phyloP scores from a whole-genome alignment of 1,140 invertebrate species.

The Calycopis cecrops region DNA sequence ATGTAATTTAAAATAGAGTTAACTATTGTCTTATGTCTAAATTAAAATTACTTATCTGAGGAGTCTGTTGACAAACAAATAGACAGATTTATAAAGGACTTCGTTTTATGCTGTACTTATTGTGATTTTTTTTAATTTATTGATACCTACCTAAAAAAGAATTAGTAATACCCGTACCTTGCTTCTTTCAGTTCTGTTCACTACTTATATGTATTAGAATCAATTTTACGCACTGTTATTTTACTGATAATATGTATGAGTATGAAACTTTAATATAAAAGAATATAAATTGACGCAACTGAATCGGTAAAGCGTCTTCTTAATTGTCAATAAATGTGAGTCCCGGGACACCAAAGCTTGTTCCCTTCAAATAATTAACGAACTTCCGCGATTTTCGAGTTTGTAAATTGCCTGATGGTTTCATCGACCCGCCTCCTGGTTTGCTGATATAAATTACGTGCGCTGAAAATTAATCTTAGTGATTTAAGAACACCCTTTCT shows the following conservation, averaged over 20 bases:
- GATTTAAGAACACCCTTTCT: constrained; percentile 55
- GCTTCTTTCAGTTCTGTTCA: no score
- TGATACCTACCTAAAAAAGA: no score
- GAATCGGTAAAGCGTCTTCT: constrained; percentile 56
- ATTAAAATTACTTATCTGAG: no score
- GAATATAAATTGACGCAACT: constrained; percentile 45
- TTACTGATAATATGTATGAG: neutral
- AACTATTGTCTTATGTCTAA: no score
- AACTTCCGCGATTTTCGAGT: constrained; percentile 73
- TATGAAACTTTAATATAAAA: neutral
- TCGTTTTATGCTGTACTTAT: no score
- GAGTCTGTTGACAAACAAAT: no score
- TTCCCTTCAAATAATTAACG: constrained; percentile 68
- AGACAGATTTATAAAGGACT: no score
- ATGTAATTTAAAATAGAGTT: no score
- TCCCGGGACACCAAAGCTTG: constrained; percentile 44
- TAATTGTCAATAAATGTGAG: constrained; percentile 72
- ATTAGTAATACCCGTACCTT: no score
- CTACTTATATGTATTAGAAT: no score
- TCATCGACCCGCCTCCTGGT: constrained; percentile 61
- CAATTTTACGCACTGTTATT: no score
- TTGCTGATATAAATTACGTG: constrained; percentile 66
- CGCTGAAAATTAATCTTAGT: constrained; percentile 66
- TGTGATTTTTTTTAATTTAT: no score
- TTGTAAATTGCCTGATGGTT: constrained; percentile 72